Conservation (phyloP, 2,113 vertebrate genomes). For the Panurus biarmicus region DNA sequence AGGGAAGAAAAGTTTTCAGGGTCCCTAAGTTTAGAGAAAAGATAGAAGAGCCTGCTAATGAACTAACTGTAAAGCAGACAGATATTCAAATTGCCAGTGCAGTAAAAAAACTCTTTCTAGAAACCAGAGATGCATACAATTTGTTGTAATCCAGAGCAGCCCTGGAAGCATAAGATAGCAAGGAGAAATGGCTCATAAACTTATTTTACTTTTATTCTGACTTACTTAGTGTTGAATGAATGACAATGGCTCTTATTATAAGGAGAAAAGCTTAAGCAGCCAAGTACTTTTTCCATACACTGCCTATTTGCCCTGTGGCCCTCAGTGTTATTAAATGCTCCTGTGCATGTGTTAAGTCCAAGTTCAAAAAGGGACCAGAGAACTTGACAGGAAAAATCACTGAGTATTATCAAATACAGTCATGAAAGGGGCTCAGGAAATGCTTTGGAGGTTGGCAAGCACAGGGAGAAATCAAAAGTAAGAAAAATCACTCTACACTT, state of each 20-base stretch:
- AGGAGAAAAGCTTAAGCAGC: neutral
- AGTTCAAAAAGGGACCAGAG: neutral
- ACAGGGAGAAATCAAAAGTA: neutral
- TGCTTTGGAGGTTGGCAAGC: neutral
- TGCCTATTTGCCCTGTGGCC: neutral
- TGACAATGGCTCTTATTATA: neutral
- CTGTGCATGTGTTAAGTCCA: neutral
- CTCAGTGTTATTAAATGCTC: neutral
- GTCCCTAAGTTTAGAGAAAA: neutral
- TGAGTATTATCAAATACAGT: neutral
- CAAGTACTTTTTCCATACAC: neutral
- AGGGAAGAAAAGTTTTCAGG: neutral
- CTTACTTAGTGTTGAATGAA: neutral
- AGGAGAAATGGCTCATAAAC: neutral
- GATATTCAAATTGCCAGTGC: neutral
- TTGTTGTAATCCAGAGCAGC: neutral
- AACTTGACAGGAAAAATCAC: neutral
- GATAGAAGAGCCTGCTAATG: neutral
- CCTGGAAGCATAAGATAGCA: neutral
- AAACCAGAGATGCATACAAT: neutral
- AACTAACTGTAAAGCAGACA: neutral
- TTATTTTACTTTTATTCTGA: neutral
- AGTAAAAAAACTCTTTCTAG: neutral
- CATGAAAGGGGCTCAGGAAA: neutral
- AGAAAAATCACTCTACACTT: neutral